Percentiles rank a stretch among this genome's conserved stretches.
Evolutionary conservation across 92 coral and sea anemone species (phyloP).

Genomic region (Phenganax subtilis): DNA sequence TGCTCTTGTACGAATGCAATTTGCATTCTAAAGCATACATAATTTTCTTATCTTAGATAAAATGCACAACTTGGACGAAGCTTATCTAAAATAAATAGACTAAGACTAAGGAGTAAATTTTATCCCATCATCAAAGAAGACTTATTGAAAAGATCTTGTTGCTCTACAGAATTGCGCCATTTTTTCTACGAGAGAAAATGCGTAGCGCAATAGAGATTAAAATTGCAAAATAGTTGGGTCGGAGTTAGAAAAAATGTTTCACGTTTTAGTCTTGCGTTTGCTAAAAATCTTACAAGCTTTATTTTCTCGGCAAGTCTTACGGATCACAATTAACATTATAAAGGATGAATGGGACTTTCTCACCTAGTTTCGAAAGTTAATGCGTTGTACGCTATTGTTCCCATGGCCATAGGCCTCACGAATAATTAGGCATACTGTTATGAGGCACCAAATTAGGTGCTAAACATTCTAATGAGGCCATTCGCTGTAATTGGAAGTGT

Average conservation of each 20-base stretch:
- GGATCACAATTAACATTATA: slow-evolving; percentile 10
- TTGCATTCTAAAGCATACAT: background rate
- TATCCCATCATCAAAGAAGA: no score
- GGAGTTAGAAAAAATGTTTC: no score
- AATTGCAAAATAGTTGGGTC: no score
- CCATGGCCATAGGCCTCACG: slow-evolving; percentile 19
- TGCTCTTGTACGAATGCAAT: background rate
- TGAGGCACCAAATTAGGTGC: slow-evolving; percentile 41
- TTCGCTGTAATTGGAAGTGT: slow-evolving; percentile 35
- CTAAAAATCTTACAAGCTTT: background rate
- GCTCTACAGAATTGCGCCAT: no score
- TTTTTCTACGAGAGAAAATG: no score
- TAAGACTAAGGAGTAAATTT: background rate
- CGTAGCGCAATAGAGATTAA: no score
- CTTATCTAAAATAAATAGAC: slow-evolving; percentile 10
- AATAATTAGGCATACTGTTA: slow-evolving; percentile 37
- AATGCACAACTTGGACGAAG: background rate
- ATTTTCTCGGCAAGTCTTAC: background rate
- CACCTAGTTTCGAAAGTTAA: slow-evolving; percentile 20
- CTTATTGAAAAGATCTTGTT: no score
- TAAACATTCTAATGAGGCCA: slow-evolving; percentile 31
- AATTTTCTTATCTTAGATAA: background rate
- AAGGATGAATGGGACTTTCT: slow-evolving; percentile 17
- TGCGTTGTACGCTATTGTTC: slow-evolving; percentile 16
- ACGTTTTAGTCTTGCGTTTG: no score